A percentile compares a stretch with the other conserved stretches of the same genome.
Conservation (phyloP, 1,140 invertebrate species). For the Cotesia chilonis region DNA sequence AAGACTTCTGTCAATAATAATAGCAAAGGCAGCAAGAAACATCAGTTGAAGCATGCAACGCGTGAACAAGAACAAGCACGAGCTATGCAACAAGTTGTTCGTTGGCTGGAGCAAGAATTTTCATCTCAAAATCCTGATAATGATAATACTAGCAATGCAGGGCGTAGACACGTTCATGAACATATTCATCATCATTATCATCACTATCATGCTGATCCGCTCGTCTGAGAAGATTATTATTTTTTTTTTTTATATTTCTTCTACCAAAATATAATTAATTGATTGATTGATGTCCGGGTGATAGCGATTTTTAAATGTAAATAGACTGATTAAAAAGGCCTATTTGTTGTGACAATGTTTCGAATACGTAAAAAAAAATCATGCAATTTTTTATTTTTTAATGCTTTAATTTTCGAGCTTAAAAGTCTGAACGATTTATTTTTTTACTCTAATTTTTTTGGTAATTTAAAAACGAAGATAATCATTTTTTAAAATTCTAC, state of each 20-base stretch:
- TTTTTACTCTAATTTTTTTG: too few species aligned
- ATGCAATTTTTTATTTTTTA: background rate
- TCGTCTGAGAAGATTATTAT: slow-evolving; percentile 48
- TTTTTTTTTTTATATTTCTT: slow-evolving; percentile 24
- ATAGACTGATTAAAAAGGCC: slow-evolving; percentile 6
- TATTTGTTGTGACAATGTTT: too few species aligned
- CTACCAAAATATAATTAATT: slow-evolving; percentile 19
- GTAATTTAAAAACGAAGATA: too few species aligned
- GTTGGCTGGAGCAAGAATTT: slow-evolving; percentile 70
- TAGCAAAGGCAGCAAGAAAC: slow-evolving; percentile 59
- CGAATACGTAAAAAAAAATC: background rate
- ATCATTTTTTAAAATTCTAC: too few species aligned
- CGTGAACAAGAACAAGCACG: slow-evolving; percentile 75
- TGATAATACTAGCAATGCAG: slow-evolving; percentile 42
- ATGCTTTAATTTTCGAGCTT: too few species aligned
- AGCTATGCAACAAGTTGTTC: slow-evolving; percentile 75
- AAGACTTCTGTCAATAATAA: too few species aligned
- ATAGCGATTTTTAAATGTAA: too few species aligned
- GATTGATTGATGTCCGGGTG: too few species aligned
- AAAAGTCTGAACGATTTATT: too few species aligned
- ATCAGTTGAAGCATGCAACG: slow-evolving; percentile 73
- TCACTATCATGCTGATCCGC: slow-evolving; percentile 70
- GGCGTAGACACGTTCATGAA: slow-evolving; percentile 75
- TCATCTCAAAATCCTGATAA: slow-evolving; percentile 56
- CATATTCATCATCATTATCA: slow-evolving; percentile 87